phyloP scores from a whole-genome alignment of 2,113 vertebrate species.

The Progne subis region DNA sequence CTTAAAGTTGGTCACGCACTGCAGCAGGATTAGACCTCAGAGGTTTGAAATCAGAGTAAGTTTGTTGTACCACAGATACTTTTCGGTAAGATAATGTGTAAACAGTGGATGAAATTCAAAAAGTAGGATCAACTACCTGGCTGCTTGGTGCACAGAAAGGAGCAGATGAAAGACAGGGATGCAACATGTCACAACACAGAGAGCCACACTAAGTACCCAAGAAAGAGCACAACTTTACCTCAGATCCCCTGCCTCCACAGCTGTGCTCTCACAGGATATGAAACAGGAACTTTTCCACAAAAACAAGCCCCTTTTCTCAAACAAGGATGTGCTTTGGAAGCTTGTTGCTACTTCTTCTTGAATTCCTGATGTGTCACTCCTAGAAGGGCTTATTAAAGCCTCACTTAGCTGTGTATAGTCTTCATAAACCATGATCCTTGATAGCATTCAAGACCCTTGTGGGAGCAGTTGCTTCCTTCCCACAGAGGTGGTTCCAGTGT shows the following conservation, averaged over 20 bases:
- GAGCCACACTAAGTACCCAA: not conserved
- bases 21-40: not conserved
- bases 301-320: not conserved
- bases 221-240: not conserved
- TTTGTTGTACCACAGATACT: not conserved
- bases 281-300: not conserved
- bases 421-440: not conserved
- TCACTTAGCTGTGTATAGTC: not conserved
- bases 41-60: not conserved
- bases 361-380: not conserved
- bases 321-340: not conserved
- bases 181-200: not conserved
- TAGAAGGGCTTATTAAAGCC: not conserved
- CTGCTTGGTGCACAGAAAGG: not conserved
- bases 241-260: not conserved
- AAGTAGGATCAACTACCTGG: not conserved
- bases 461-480: not conserved
- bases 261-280: not conserved
- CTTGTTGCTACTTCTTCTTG: not conserved
- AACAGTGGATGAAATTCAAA: not conserved
- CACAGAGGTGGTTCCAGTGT: not conserved
- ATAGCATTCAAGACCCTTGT: not conserved
- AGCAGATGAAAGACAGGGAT: not conserved
- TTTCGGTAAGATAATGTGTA: not conserved
- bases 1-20: not conserved